These are phyloP conservation scores for Oligia latruncula DNA, from an alignment of 2,888 invertebrate genomes.

Conservation along the genomic window DNA sequence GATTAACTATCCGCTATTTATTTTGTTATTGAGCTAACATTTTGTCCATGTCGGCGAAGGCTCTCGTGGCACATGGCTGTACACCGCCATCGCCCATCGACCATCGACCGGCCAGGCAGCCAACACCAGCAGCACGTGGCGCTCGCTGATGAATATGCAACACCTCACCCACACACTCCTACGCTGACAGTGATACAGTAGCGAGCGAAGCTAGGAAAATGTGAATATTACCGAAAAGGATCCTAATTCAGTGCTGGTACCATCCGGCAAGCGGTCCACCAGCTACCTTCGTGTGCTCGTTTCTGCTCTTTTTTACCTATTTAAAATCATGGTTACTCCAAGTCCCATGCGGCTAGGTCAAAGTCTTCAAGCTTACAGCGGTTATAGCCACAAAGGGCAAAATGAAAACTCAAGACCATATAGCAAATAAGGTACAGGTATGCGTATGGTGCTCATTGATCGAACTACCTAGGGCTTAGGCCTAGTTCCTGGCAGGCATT, in stretches of 20 bases:
- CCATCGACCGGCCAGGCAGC: not conserved
- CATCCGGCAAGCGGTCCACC: no score
- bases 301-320: no score
- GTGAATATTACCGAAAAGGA: not conserved
- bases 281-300: no score
- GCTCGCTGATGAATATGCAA: conserved; percentile 42
- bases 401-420: not conserved
- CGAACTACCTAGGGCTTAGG: not conserved
- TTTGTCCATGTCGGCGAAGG: not conserved
- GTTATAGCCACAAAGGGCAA: not conserved
- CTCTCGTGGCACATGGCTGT: not conserved
- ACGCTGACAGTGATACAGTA: conserved; percentile 22
- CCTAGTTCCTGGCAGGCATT: not conserved
- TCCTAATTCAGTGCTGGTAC: not conserved
- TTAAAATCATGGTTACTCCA: not conserved
- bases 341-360: not conserved
- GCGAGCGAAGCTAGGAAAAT: not conserved
- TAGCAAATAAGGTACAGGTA: not conserved
- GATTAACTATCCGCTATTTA: not conserved
- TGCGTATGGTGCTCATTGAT: not conserved
- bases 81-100: not conserved
- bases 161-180: conserved; percentile 52
- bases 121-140: conserved; percentile 44
- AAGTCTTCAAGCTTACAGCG: not conserved
- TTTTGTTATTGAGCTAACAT: not conserved